Evolutionary conservation across 2,888 invertebrate species (phyloP).

Genomic region (Apantesis nais): DNA sequence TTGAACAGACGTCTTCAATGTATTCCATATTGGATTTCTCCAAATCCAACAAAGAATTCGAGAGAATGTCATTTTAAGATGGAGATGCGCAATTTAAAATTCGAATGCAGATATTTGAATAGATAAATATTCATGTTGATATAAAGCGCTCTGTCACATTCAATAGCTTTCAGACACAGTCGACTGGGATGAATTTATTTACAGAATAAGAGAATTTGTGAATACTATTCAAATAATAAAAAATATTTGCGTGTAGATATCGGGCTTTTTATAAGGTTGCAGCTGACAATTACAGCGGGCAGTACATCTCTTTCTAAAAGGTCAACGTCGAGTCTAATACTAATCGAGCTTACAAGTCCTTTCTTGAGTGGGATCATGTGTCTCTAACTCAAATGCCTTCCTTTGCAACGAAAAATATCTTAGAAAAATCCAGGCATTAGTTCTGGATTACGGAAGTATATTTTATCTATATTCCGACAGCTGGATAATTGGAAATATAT

Average conservation of each 20-base stretch:
- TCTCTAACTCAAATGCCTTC: background rate
- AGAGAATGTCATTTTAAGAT: slow-evolving; percentile 31
- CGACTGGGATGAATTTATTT: background rate
- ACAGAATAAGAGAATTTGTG: background rate
- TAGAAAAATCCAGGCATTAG: too few species aligned
- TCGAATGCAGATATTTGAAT: slow-evolving; percentile 47
- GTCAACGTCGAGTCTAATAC: background rate
- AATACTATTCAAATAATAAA: background rate
- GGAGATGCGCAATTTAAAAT: slow-evolving; percentile 44
- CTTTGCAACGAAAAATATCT: background rate
- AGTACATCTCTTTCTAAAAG: background rate
- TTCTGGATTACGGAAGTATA: too few species aligned
- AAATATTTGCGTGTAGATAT: background rate
- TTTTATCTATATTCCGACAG: too few species aligned
- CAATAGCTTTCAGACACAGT: slow-evolving; percentile 26
- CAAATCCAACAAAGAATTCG: slow-evolving; percentile 25
- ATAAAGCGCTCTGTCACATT: slow-evolving; percentile 24
- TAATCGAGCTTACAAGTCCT: background rate
- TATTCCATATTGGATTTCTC: background rate
- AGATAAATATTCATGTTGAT: slow-evolving; percentile 43
- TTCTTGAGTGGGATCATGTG: background rate
- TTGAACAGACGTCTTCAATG: background rate
- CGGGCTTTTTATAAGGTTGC: background rate
- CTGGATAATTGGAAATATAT: background rate
- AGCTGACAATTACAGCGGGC: background rate